Evolutionary conservation across 2,797 vertebrate genomes (phyloP), one percentile per base, ranked within the genome.

Genomic region (Phaenicophaeus curvirostris): DNA sequence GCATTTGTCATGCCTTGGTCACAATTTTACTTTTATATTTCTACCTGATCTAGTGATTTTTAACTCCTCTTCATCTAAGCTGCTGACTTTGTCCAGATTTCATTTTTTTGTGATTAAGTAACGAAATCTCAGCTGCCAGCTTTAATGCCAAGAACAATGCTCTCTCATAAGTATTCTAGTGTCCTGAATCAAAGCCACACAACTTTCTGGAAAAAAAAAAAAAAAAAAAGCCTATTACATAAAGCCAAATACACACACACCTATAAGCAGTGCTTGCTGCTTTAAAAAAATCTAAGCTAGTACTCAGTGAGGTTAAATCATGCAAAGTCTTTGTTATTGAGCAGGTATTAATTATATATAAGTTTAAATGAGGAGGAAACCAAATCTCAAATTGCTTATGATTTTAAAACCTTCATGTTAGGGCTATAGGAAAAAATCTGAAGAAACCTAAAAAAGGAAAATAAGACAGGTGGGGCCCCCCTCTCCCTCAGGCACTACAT

Each of bases 61-160:
- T 76, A 90, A 27, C 42, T 75, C 42, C 35, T 87, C n/a, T 75
- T 87, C 30, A 44, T 68, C 42, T 85, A 5, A 58, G 31, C 1
- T 2, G 91, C 71, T 95, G 81, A 92, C 75, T 96, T 95, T 94
- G 68, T 85, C 95, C 90, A 67, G 69, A 68, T 96, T 89, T 87
- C 63, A 90, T 78, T 95, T 87, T 87, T 95, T 91, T 92, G 79
- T 93, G 77, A 89, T 84, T 94, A 80, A 68, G 74, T 93, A 95
- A 91, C 94, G 94, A 97, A 97, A 95, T 39, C 76, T 96, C 88
- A 94, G 84, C 80, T 97, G 82, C 65, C 84, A 94, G 76, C 77
- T 97, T 97, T 97, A 94, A 95, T 96, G 93, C 87, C 73, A 95
- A 93, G 84, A 92, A 73, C 82, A 96, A 65, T 63, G 55, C 37